Base-by-base conservation (phyloP, 1,140 invertebrate species). In the Colletes gigas region DNA sequence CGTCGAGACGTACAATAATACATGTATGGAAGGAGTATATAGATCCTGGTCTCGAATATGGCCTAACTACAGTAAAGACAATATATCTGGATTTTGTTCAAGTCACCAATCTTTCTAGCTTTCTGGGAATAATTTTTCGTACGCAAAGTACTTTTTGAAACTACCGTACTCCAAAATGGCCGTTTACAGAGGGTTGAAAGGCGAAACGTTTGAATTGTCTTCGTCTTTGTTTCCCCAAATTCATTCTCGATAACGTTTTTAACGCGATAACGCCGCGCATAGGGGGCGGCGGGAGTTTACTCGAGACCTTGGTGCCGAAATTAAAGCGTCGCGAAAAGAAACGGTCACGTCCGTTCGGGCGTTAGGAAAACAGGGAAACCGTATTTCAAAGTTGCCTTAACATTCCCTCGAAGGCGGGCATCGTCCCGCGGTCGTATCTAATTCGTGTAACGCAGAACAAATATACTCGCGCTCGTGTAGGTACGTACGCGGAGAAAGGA, bases 361-460 rank as follows among this genome's bases (percentile, higher is more conserved):
- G 59, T 62, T 65, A 54, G 73, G 77, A 79, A 73, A 79, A 73
- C 77, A 73, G 50, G 50, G 60, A 57, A 78, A 73, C 70, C 77
- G 77, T 79, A 79, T 73, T 65, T 79, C 70, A 79, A 19, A 59
- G 44, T 39, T 55, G 69, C 19, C 69, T 57, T n/a, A 66, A 73
- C 69, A 79, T 79, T 79, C 77, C 57, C 39, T 4, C 59, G 74
- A 15, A 68, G 50, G 39, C 69, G 70, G 65, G 17, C 69, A 79
- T 79, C 77, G 19, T 79, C 77, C 14, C 77, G 54, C 77, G 70
- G 39, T 57, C 60, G 77, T 71, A 71, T 52, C 70, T 79, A 79
- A 79, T 79, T 79, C 73, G 73, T 79, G 77, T 79, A 79, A 79
- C 70, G 60, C 60, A 79, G 70, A 79, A 79, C 77, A 79, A 79